Conservation (phyloP, 1,140 invertebrate genomes). For the Diorhabda carinulata region DNA sequence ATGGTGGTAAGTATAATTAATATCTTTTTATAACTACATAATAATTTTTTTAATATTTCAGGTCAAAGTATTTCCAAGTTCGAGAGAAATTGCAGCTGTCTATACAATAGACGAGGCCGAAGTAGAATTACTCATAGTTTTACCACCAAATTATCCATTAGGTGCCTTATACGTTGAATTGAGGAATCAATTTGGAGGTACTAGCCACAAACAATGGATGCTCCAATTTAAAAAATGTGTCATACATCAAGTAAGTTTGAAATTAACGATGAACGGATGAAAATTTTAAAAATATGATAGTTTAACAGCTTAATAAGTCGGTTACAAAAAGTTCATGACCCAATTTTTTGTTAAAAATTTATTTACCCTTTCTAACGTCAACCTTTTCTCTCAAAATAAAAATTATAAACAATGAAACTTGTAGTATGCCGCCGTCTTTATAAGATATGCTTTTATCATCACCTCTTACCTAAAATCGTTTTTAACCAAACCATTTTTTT, state of each 20-base stretch:
- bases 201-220: slow-evolving; percentile 65
- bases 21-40: neutral
- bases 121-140: slow-evolving; percentile 71
- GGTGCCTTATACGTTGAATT: slow-evolving; percentile 67
- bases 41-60: slow-evolving; percentile 41
- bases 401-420: no score
- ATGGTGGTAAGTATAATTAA: slow-evolving; percentile 58
- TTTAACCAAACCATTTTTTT: no score
- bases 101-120: slow-evolving; percentile 79
- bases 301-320: no score
- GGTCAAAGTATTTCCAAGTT: slow-evolving; percentile 66
- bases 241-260: slow-evolving; percentile 64
- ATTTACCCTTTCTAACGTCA: no score
- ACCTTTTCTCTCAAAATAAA: no score
- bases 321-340: no score
- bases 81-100: slow-evolving; percentile 72
- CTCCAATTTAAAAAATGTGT: slow-evolving; percentile 78
- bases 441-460: no score
- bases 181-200: slow-evolving; percentile 60
- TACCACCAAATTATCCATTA: slow-evolving; percentile 79
- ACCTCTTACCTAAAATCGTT: no score
- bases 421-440: no score
- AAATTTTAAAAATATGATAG: no score
- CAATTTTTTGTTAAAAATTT: no score
- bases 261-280: no score